Percentiles rank a stretch among this genome's conserved stretches.
Evolutionary conservation across 2,797 vertebrate genomes (phyloP).

Genomic region (Coendou prehensilis): DNA sequence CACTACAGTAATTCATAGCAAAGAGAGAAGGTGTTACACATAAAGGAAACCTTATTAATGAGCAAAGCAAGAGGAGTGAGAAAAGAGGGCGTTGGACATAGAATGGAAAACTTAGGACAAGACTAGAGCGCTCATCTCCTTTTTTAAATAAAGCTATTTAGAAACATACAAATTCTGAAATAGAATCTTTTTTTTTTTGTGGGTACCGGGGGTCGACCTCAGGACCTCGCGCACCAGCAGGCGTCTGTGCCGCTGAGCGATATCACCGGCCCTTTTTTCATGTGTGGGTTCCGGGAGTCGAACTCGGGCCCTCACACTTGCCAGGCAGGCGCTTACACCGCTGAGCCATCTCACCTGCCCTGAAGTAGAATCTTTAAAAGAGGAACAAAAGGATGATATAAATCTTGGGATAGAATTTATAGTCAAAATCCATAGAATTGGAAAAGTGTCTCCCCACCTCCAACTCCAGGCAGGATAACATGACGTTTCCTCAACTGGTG

Average conservation of each 20-base stretch:
- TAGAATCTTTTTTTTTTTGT: not conserved
- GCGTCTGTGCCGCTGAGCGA: too few species aligned
- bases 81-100: constrained; percentile 1
- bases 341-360: too few species aligned
- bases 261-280: too few species aligned
- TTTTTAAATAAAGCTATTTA: not conserved
- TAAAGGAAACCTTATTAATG: constrained; percentile 62
- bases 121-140: not conserved
- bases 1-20: not conserved
- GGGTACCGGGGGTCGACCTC: too few species aligned
- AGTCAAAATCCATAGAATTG: not conserved
- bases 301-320: too few species aligned
- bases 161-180: constrained; percentile 9
- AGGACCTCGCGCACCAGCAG: too few species aligned
- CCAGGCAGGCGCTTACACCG: too few species aligned
- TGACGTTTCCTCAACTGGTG: not conserved
- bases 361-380: constrained; percentile 23
- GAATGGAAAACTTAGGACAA: constrained; percentile 17
- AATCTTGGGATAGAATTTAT: not conserved
- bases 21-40: not conserved
- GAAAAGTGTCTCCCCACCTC: not conserved
- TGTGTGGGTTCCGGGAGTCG: too few species aligned
- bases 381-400: not conserved
- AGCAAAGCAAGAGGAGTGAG: constrained; percentile 42
- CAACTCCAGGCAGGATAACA: not conserved